Evolutionary conservation across 2,888 invertebrate species (phyloP).

Genomic region (Mechanitis messenoides): DNA sequence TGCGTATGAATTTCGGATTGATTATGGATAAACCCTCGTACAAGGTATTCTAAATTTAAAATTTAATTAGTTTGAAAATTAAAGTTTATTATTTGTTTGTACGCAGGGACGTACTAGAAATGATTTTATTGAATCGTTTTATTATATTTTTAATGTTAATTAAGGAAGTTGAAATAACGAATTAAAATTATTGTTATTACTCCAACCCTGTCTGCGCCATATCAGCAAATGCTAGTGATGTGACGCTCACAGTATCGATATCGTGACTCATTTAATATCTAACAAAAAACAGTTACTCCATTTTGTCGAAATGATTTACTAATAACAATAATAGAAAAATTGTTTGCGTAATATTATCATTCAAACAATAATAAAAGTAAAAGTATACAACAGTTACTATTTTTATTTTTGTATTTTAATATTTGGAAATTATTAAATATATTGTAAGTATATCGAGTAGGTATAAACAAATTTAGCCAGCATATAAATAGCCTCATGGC

Average conservation of each 20-base stretch:
- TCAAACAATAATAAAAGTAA: too few relatives aligned
- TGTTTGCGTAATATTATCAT: too few relatives aligned
- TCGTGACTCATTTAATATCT: slow-evolving; percentile 42
- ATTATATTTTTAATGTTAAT: not conserved
- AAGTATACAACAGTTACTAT: too few relatives aligned
- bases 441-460: too few relatives aligned
- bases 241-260: slow-evolving; percentile 24
- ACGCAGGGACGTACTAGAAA: too few relatives aligned
- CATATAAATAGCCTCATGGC: too few relatives aligned
- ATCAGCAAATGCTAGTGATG: slow-evolving; percentile 55
- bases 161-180: slow-evolving; percentile 3
- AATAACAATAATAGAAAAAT: too few relatives aligned
- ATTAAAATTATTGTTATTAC: slow-evolving; percentile 22
- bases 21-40: slow-evolving; percentile 68
- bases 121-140: too few relatives aligned
- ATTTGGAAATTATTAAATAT: too few relatives aligned
- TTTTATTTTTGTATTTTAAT: too few relatives aligned
- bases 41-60: slow-evolving; percentile 46
- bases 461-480: too few relatives aligned
- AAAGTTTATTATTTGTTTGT: not conserved
- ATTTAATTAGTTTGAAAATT: slow-evolving; percentile 5
- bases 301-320: too few relatives aligned
- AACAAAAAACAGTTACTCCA: not conserved
- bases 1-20: slow-evolving; percentile 53
- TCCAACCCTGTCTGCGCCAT: slow-evolving; percentile 43